Conservation (phyloP, 2,888 invertebrate genomes). For the Junonia oenone region DNA sequence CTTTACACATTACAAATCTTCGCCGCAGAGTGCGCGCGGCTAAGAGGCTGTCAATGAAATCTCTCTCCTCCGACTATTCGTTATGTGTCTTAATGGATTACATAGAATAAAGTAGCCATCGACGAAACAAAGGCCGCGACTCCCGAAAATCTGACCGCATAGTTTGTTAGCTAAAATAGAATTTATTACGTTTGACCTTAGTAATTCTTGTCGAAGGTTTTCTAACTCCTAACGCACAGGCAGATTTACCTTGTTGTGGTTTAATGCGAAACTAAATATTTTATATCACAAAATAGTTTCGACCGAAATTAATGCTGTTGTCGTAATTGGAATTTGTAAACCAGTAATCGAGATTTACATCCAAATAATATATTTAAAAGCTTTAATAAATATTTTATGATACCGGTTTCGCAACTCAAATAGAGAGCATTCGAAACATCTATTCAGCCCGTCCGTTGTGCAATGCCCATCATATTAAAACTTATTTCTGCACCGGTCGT, state of each 20-base stretch:
- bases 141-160: constrained; percentile 70
- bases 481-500: constrained; percentile 58
- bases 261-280: constrained; percentile 70
- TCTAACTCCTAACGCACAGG: constrained; percentile 65
- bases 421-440: constrained; percentile 11
- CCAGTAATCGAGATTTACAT: background rate
- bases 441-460: constrained; percentile 10
- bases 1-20: constrained; percentile 70
- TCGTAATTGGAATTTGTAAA: constrained; percentile 33
- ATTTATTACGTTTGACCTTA: constrained; percentile 78
- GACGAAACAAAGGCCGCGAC: constrained; percentile 62
- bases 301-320: constrained; percentile 23
- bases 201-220: constrained; percentile 73
- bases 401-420: background rate
- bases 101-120: constrained; percentile 72
- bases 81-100: constrained; percentile 76
- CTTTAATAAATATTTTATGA: constrained; percentile 2
- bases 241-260: constrained; percentile 67
- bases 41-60: constrained; percentile 73
- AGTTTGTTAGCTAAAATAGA: constrained; percentile 74
- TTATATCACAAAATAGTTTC: constrained; percentile 70
- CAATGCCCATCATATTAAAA: constrained; percentile 40
- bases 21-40: constrained; percentile 53
- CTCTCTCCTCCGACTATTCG: constrained; percentile 62
- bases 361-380: background rate